phyloP scores from a whole-genome alignment of 2,888 invertebrate genomes.

The Trissolcus japonicus region DNA sequence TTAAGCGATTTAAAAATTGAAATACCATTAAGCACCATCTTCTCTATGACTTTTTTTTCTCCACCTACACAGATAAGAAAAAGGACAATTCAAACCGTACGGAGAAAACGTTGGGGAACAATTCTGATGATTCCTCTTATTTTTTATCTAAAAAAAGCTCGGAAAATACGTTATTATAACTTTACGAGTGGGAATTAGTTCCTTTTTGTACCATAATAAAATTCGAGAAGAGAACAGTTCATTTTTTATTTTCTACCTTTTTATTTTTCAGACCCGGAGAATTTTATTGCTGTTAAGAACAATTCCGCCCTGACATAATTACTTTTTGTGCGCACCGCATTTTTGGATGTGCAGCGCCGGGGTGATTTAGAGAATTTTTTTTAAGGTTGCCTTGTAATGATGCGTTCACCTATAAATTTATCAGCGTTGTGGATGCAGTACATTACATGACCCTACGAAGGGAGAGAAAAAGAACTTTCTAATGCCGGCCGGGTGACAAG shows the following conservation, averaged over 20 bases:
- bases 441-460: conserved; percentile 31
- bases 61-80: conserved; percentile 16
- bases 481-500: conserved; percentile 51
- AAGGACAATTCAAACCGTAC: conserved; percentile 28
- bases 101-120: conserved; percentile 12
- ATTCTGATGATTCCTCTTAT: no score
- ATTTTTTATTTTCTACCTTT: conserved; percentile 3
- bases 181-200: no score
- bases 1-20: conserved; percentile 55
- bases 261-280: conserved; percentile 19
- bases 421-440: conserved; percentile 41
- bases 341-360: conserved; percentile 27
- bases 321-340: conserved; percentile 34
- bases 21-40: conserved; percentile 51
- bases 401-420: conserved; percentile 54
- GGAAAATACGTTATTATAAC: no score
- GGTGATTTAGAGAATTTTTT: conserved; percentile 42
- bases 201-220: conserved; percentile 1
- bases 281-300: conserved; percentile 21
- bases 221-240: background rate
- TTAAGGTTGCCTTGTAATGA: conserved; percentile 42
- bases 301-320: conserved; percentile 43
- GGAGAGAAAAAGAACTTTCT: conserved; percentile 48
- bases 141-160: no score
- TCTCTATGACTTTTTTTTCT: conserved; percentile 43